Percentiles rank a stretch among this genome's conserved stretches.
Conservation (phyloP, 2,797 vertebrate species). For the Cirrhinus mrigala region DNA sequence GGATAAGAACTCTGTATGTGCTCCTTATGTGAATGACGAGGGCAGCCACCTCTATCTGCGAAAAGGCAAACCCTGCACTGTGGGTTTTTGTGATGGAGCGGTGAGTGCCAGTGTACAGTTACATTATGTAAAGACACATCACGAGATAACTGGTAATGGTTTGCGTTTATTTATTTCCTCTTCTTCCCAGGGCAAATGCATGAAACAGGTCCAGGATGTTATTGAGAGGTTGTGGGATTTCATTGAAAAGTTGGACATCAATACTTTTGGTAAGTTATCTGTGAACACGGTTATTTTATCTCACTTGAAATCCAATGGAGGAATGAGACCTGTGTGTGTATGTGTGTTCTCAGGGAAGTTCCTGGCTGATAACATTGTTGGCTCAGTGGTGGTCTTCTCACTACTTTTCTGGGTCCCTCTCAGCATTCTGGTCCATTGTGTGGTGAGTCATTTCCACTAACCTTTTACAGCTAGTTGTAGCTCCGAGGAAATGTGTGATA, state of each 20-base stretch:
- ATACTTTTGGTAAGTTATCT: slow-evolving; percentile 85
- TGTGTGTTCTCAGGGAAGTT: slow-evolving; percentile 83
- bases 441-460: slow-evolving; percentile 80
- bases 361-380: slow-evolving; percentile 94
- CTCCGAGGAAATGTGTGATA: neutral
- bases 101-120: slow-evolving; percentile 73
- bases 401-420: slow-evolving; percentile 94
- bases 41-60: slow-evolving; percentile 85
- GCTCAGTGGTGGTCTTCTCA: slow-evolving; percentile 94
- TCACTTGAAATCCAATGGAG: neutral
- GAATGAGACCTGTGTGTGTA: neutral
- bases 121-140: neutral
- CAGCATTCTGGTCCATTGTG: slow-evolving; percentile 94
- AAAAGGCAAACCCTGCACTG: slow-evolving; percentile 95
- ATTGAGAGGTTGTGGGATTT: slow-evolving; percentile 97
- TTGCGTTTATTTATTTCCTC: neutral
- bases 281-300: neutral
- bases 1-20: slow-evolving; percentile 75
- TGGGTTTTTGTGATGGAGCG: slow-evolving; percentile 92
- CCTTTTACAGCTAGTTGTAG: neutral
- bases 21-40: slow-evolving; percentile 73
- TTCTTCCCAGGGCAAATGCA: slow-evolving; percentile 88
- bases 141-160: neutral
- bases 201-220: slow-evolving; percentile 96
- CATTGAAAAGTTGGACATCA: slow-evolving; percentile 95